These are phyloP conservation scores for Brachyptera risi DNA, from an alignment of 2,888 invertebrate genomes.

Conservation along the genomic window DNA sequence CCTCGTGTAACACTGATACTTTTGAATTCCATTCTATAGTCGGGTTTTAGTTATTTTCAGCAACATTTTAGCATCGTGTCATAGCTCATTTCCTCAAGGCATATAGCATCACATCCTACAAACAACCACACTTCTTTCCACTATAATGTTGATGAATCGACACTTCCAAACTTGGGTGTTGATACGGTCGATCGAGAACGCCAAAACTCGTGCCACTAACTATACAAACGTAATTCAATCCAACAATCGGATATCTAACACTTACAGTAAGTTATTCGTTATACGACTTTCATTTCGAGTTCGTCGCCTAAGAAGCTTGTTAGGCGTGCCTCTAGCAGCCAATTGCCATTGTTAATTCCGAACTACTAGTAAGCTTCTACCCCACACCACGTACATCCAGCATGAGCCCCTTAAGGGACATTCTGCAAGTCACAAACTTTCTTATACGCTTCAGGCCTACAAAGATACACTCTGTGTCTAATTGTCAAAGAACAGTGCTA, in stretches of 20 bases:
- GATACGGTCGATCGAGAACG: too few relatives aligned
- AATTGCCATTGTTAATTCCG: conserved; percentile 29
- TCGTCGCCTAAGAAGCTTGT: conserved; percentile 14
- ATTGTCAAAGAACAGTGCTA: conserved; percentile 18
- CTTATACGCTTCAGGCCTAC: neutral
- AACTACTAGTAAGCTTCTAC: conserved; percentile 10
- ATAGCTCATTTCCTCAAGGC: too few relatives aligned
- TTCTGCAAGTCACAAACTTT: conserved; percentile 29
- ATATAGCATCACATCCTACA: too few relatives aligned
- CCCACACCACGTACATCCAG: conserved; percentile 15
- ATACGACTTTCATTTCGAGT: neutral
- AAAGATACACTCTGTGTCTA: conserved; percentile 19
- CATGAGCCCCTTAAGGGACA: conserved; percentile 28
- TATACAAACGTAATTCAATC: too few relatives aligned
- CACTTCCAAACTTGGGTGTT: too few relatives aligned
- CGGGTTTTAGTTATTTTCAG: too few relatives aligned
- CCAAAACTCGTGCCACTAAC: too few relatives aligned
- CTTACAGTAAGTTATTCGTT: neutral
- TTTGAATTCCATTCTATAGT: too few relatives aligned
- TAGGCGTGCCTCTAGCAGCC: conserved; percentile 16
- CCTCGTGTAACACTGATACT: too few relatives aligned
- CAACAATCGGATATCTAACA: neutral
- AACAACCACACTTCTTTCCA: too few relatives aligned
- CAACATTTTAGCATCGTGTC: too few relatives aligned
- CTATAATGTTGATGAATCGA: too few relatives aligned